phyloP scores from a whole-genome alignment of 2,113 vertebrate species.

The Myrmecobius fasciatus region DNA sequence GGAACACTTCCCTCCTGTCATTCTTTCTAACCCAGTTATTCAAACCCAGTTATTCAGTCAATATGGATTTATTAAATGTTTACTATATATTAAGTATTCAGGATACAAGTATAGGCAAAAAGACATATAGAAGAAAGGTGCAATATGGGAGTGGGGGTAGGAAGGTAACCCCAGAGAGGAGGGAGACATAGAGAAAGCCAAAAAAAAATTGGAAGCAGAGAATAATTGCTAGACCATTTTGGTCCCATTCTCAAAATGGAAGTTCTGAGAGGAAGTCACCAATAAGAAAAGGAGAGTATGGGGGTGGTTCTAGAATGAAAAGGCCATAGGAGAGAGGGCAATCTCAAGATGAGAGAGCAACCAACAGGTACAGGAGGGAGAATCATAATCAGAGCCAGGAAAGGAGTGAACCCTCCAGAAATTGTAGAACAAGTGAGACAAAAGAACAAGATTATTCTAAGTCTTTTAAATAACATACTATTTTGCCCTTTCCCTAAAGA shows the following conservation, averaged over 20 bases:
- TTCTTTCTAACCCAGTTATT: too few relatives aligned
- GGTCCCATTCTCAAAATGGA: neutral
- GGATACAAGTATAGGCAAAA: neutral
- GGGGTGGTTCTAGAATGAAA: neutral
- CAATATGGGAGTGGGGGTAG: neutral
- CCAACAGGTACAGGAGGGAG: neutral
- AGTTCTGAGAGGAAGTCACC: neutral
- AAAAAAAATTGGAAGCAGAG: neutral
- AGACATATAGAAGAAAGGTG: neutral
- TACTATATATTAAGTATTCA: neutral
- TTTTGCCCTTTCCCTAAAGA: rapidly evolving
- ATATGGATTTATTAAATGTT: neutral
- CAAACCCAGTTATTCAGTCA: neutral
- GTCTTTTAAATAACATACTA: rapidly evolving
- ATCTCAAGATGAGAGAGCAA: neutral
- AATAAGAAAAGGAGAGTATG: neutral
- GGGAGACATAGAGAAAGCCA: neutral
- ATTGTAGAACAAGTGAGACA: neutral
- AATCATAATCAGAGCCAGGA: neutral
- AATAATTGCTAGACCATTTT: neutral
- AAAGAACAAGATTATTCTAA: neutral
- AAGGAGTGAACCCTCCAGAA: neutral
- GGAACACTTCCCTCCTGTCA: too few relatives aligned
- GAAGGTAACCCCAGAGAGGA: neutral
- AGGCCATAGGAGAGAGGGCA: neutral